Evolutionary conservation across 2,797 vertebrate species (phyloP), one percentile per base, ranked within the genome.

Genomic region (Mallotus villosus): DNA sequence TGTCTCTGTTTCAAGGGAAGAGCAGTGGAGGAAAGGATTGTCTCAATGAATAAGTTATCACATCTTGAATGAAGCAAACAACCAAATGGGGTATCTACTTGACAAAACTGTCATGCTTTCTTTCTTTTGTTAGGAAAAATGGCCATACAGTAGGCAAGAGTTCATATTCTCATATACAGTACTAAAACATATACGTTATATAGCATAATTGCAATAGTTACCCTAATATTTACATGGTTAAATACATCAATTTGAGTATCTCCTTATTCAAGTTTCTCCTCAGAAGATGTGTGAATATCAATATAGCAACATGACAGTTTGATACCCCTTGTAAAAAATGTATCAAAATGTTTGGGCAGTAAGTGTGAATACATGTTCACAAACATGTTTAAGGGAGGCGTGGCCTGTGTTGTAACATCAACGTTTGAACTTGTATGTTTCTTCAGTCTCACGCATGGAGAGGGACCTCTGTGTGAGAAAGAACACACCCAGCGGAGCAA

Each of bases 1-100:
- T 8, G 63, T 22, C 7, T 65, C 63, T 65, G 12, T 49, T 65
- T 16, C 22, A 65, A 65, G 37, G 63, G 21, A 49, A 41, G 37
- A 14, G 37, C 11, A 11, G 32, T 22, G 37, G n/a, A 49, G 63
- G 37, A 22, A 46, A 27, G 24, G 24, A 29, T 27, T 62, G 27
- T 32, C 60, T 27, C 60, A 27, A 17, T 29, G 7, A 29, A 62
- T 62, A 32, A 29, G 6, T 61, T 24, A 61, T 17, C 22, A 24
- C 22, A 2, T 24, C 16, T 61, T 4, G 14, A 61, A 25, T 29
- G 61, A 24, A 63, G 29, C 27, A 27, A 32, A 63, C 17, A 63
- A 7, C 61, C 27, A 63, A 34, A 32, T n/a, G 61, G 61, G 19
- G n/a, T 24, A 14, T n/a, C 25, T 16, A 24, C 59, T 61, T 16